Base-by-base conservation (phyloP, 1,140 invertebrate species). In the Nasonia giraulti region DNA sequence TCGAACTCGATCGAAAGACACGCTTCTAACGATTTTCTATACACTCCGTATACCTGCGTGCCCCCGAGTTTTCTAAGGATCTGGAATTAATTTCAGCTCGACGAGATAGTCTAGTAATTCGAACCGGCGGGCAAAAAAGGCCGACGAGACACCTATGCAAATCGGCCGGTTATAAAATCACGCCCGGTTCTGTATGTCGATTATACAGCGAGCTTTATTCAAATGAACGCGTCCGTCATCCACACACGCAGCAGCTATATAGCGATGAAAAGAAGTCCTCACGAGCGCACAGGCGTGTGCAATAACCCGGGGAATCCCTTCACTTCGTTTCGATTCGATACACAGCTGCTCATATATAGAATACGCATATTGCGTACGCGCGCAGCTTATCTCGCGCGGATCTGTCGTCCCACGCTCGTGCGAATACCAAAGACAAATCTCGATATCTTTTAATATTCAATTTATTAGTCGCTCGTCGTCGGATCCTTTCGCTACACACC, bases 331-430 rank as follows among this genome's bases (percentile, higher is more conserved):
- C 44, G 50, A 80, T 74, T 74, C n/a, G 37, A 27, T 78, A 44
- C 55, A 31, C 69, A 82, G 50, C 27, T 27, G 81, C 74, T 47
- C 44, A 62, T 17, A n/a, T 62, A 62, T 20, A 62, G 17, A 55
- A n/a, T 17, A 31, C 27, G 23, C 14, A 33, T 71, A 87, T 87
- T 85, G 85, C 85, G 79, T n/a, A 71, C 80, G 86, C 83, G 85
- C 55, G 55, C 55, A 62, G 55, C 50, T 83, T 89, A 89, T 89
- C 87, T 81, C 82, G 82, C 85, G 87, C 84, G 80, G 87, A 89
- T 89, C 87, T 89, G 89, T 89, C 89, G 88, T 89, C 87, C 87
- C 87, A 89, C 88, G 87, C 86, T 87, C 77, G 50, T 66, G 75
- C n/a, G 55, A 44, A 74, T 78, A 73, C 11, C 82, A 69, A 77